Evolutionary conservation across 2,888 invertebrate species (phyloP).

Genomic region (Hyalella azteca): DNA sequence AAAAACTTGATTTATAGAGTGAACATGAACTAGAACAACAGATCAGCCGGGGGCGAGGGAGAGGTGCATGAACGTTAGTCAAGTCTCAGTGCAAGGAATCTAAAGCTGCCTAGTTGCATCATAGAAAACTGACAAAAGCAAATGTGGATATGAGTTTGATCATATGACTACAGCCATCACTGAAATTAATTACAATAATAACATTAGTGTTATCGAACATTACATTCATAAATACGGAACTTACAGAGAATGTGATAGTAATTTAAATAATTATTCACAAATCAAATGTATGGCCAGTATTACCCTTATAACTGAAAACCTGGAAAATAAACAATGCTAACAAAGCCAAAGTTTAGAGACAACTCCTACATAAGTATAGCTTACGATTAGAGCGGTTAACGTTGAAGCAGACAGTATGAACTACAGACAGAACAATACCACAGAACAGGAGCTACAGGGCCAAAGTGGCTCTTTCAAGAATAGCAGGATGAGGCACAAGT

Average conservation of each 20-base stretch:
- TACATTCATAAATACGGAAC: constrained; percentile 32
- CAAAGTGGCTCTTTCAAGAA: neutral
- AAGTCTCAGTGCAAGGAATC: neutral
- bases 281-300: constrained; percentile 7
- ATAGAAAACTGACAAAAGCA: neutral
- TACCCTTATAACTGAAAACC: constrained; percentile 22
- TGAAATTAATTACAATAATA: constrained; percentile 21
- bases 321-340: neutral
- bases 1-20: neutral
- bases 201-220: constrained; percentile 22
- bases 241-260: neutral
- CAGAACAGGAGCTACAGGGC: constrained; percentile 15
- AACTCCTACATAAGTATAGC: constrained; percentile 33
- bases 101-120: neutral
- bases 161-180: constrained; percentile 32
- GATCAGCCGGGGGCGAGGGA: neutral
- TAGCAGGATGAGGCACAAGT: constrained; percentile 28
- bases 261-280: constrained; percentile 7
- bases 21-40: neutral
- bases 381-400: constrained; percentile 27
- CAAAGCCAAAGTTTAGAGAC: constrained; percentile 10
- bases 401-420: constrained; percentile 29
- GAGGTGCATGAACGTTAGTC: neutral
- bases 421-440: constrained; percentile 22
- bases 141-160: constrained; percentile 7